Base-by-base conservation (phyloP, 2,888 invertebrate genomes). In the Pristionchus exspectatus region DNA sequence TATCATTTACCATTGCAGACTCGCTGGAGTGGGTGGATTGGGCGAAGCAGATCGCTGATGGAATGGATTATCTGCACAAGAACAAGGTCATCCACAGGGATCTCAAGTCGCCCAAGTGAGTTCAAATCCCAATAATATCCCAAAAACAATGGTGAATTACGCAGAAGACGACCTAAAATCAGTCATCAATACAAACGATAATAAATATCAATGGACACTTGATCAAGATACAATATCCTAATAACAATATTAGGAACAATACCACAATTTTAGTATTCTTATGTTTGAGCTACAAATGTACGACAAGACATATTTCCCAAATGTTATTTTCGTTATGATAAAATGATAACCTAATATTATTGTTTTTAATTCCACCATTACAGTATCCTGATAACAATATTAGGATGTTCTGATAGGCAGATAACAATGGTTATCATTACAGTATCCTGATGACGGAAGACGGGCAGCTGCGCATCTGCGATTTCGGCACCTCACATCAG, bases 61-160 rank as follows among this genome's bases (percentile, higher is more conserved):
- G 99, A 89, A 99, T 99, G 99, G 97, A 97, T 94, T 99, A 99
- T 95, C 96, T 99, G 90, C 99, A 99, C 95, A 96, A 97, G 77
- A 97, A 98, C 95, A 98, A 98, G 96, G 98, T 99, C 94, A 98
- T 99, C 94, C 99, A 99, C 95, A 96, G 99, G 91, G 99, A 99
- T 96, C 96, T 99, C 91, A 99, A 99, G 96, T 98, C 98, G 95
- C 99, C 99, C 84, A 99, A 99, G 98, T 98, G 96, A 97, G 97
- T 96, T 7, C 30, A 77, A 90, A 14, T 21, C 72, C 14, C 7
- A 14, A 72, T n/a, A n/a, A 14, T 33, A 24, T 72, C 30, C n/a
- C 12, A 14, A 21, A 21, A 14, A 7, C 59, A 14, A 59, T 59
- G 2, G 9, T 5, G 9, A 3, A 44, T 44, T 44, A 44, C 44